Evolutionary conservation across 2,888 invertebrate genomes (phyloP).

Genomic region (Eilema griseolum): DNA sequence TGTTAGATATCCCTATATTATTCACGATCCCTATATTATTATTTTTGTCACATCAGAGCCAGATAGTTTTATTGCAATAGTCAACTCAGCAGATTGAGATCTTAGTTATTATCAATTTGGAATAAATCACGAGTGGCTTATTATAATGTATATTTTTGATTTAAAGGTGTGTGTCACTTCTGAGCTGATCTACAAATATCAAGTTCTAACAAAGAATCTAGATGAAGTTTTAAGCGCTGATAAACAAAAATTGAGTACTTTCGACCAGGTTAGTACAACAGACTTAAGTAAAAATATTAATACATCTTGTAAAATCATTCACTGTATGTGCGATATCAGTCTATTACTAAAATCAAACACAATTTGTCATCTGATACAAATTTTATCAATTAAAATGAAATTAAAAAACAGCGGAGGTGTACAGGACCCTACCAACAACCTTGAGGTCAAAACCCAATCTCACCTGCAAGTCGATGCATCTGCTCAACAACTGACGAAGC

Average conservation of each 20-base stretch:
- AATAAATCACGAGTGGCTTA: not conserved
- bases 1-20: not conserved
- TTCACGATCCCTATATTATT: not conserved
- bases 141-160: not conserved
- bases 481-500: too few relatives aligned
- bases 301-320: not conserved
- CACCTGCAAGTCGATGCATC: too few relatives aligned
- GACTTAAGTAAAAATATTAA: not conserved
- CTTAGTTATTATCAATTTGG: not conserved
- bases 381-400: too few relatives aligned
- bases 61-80: not conserved
- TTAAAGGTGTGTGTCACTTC: conserved; percentile 87
- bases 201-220: conserved; percentile 85
- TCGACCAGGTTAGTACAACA: conserved; percentile 81
- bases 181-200: conserved; percentile 90
- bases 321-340: not conserved
- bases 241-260: conserved; percentile 81
- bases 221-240: conserved; percentile 89
- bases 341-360: too few relatives aligned
- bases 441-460: too few relatives aligned
- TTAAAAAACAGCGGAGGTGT: too few relatives aligned
- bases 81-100: not conserved
- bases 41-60: not conserved
- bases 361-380: not conserved
- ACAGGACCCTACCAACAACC: too few relatives aligned